Base-by-base conservation (phyloP, 2,797 vertebrate species). In the Octomys mimax region DNA sequence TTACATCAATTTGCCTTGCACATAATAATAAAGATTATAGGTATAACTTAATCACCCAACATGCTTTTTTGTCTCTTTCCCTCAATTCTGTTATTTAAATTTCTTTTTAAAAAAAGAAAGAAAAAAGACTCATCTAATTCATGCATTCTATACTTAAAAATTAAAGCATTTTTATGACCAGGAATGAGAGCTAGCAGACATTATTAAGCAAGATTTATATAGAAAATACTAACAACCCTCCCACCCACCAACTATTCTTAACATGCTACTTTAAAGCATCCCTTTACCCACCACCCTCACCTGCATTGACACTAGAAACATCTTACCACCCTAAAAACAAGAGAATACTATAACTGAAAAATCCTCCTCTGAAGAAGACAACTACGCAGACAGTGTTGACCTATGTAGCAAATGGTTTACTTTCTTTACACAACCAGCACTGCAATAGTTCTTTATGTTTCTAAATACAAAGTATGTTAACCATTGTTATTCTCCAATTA, bases 341-440 rank as follows among this genome's bases (percentile, higher is more conserved):
- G 78, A 96, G 97, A 97, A 98, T 57, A 75, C 95, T 97, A 96
- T 96, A 97, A 98, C 88, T 96, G 97, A 96, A 96, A 93, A 87
- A 94, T 97, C 94, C 98, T 95, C 96, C 97, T 98, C 97, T 96
- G 98, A 98, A 98, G 96, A n/a, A 81, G 96, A 87, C 92, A 39
- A 98, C 97, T 98, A 99, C 97, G 95, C 89, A 97, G 96, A 98
- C 71, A 99, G 99, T 99, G 99, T 99, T 99, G 89, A 98, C 90
- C 88, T 99, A 98, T 99, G 98, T 98, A 99, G 99, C 98, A 97
- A 98, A 94, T 93, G 99, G 98, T 99, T 98, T 98, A 98, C 98
- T 97, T 98, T 97, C 96, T 96, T 97, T 98, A 98, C 98, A 98
- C 98, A 97, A 98, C 98, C 98, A 98, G 98, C 98, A 98, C 98